Base-by-base conservation (phyloP, 2,113 vertebrate genomes). In the Puntigrus tetrazona region DNA sequence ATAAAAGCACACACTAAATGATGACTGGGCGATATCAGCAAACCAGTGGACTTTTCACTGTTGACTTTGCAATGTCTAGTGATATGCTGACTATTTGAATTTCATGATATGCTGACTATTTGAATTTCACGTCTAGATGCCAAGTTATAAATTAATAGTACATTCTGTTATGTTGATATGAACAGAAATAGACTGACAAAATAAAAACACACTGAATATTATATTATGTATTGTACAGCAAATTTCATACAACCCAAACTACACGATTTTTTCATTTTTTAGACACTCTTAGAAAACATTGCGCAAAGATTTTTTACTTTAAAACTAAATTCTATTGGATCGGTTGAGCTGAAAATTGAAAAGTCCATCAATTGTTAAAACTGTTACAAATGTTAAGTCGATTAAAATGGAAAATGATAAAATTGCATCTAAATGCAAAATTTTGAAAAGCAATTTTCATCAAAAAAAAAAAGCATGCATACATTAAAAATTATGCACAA, bases 31-130 rank as follows among this genome's bases (percentile, higher is more conserved):
- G 45, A 50, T 70, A 36, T 70, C 43, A 6, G 79, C 7, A 81
- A 50, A 81, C 29, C 79, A 47, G 29, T 70, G 79, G 63, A 70
- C 79, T 55, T 81, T 81, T 81, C 45, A 70, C 65, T 81, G 65
- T 70, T 81, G 79, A 81, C 79, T 70, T 52, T n/a, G 79, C 63
- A 81, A 29, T 67, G 43, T 70, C 38, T 34, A n/a, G 45, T 50
- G 43, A 70, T 81, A 29, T 31, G 2, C 65, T 81, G 79, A 81
- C 79, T 81, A n/a, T 36, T 55, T 81, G 43, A 70, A 69, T 69
- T 81, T 52, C 27, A 69, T 22, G 10, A 80, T 29, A 45, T 70
- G 79, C 65, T 81, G 79, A 81, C 79, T 81, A n/a, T 36, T 55
- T 81, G 43, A 70, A 69, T 69, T 81, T 81, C 79, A 70, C 63